Evolutionary conservation across 2,113 vertebrate species (phyloP).

Genomic region (Brevimyrus niger): DNA sequence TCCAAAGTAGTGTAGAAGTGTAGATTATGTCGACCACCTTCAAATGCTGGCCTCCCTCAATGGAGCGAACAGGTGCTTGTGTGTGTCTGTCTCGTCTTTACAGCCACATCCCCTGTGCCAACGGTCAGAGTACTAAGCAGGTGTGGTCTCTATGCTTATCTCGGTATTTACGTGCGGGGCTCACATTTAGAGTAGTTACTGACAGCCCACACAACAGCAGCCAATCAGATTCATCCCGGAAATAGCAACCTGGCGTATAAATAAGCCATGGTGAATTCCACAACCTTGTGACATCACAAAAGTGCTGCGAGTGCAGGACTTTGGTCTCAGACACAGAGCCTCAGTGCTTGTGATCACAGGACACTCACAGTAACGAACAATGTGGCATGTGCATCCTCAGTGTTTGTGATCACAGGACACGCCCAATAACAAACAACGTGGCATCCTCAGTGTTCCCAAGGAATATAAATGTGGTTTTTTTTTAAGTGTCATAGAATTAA

Average conservation of each 20-base stretch:
- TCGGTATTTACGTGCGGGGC: background rate
- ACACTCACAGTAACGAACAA: background rate
- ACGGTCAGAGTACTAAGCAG: background rate
- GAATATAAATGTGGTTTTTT: background rate
- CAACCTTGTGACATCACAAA: background rate
- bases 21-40: background rate
- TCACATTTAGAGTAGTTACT: background rate
- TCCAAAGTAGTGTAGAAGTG: background rate
- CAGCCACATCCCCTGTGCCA: background rate
- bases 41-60: conserved; percentile 2
- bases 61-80: background rate
- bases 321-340: background rate
- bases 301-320: background rate
- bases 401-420: background rate
- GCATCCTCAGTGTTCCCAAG: background rate
- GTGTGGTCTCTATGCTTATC: conserved; percentile 7
- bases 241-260: background rate
- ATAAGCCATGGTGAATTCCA: background rate
- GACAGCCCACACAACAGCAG: background rate
- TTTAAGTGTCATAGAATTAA: too few species aligned
- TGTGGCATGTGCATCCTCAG: background rate
- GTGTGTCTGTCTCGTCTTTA: background rate
- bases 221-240: background rate
- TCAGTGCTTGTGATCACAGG: background rate
- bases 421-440: background rate